These are phyloP conservation scores for Thalassophryne amazonica DNA, from an alignment of 2,797 vertebrate species.

Conservation along the genomic window DNA sequence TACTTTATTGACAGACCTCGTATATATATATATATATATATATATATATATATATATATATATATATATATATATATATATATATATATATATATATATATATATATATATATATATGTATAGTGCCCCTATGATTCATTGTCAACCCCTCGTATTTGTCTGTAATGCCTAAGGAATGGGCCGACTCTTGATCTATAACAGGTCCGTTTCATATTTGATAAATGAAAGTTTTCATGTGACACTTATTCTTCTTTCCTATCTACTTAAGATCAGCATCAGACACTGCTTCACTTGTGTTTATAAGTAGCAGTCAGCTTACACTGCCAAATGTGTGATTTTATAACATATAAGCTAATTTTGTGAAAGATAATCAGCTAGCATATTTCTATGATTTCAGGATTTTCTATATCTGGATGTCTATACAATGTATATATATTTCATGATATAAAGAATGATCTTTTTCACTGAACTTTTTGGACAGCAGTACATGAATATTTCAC, in stretches of 20 bases:
- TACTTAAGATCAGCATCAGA: conserved; percentile 14
- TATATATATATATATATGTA: too few species aligned
- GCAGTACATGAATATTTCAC: conserved; percentile 18
- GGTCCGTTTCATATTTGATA: conserved; percentile 45
- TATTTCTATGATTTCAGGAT: conserved; percentile 20
- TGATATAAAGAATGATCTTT: conserved; percentile 55
- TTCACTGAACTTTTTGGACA: conserved; percentile 40
- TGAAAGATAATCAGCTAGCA: conserved; percentile 18
- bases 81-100: too few species aligned
- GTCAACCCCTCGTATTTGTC: too few species aligned
- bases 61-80: too few species aligned
- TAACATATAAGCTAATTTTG: conserved; percentile 59
- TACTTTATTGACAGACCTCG: too few species aligned
- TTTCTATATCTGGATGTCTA: conserved; percentile 29
- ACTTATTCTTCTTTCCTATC: conserved; percentile 20
- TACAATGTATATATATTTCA: conserved; percentile 48
- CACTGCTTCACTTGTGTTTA: conserved; percentile 16
- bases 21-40: too few species aligned
- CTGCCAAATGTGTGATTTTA: conserved; percentile 61
- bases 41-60: too few species aligned
- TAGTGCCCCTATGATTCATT: too few species aligned
- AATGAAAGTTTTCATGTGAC: conserved; percentile 1
- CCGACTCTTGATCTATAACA: too few species aligned
- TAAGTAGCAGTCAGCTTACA: conserved; percentile 71
- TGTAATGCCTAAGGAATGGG: too few species aligned